Percentiles rank a stretch among this genome's conserved stretches.
phyloP scores from a whole-genome alignment of 2,797 vertebrate species.

The Acrocephalus scirpaceus region DNA sequence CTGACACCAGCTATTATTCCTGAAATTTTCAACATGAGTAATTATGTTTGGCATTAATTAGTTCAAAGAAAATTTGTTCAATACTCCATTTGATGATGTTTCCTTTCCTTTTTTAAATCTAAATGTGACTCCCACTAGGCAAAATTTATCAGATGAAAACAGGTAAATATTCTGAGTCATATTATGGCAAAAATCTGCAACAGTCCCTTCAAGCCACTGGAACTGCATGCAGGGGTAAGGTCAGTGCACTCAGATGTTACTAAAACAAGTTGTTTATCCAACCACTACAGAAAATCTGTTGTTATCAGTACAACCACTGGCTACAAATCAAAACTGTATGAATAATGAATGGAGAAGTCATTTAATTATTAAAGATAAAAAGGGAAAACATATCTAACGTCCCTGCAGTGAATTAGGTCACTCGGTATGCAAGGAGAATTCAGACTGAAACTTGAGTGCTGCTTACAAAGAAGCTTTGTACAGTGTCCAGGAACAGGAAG shows the following conservation, averaged over 20 bases:
- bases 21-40: neutral
- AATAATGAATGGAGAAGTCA: constrained; percentile 57
- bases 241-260: constrained; percentile 33
- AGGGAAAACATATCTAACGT: neutral
- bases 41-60: neutral
- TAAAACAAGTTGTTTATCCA: constrained; percentile 37
- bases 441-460: constrained; percentile 33
- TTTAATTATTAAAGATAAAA: constrained; percentile 65
- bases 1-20: neutral
- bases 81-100: neutral
- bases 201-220: neutral
- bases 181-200: neutral
- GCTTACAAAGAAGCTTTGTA: constrained; percentile 48
- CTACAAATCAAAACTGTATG: constrained; percentile 47
- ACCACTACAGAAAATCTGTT: constrained; percentile 37
- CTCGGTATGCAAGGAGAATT: constrained; percentile 38
- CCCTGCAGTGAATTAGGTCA: constrained; percentile 60
- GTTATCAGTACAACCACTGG: constrained; percentile 28
- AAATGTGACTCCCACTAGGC: neutral
- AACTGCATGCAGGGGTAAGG: neutral
- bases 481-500: neutral
- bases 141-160: neutral
- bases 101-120: neutral
- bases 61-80: neutral
- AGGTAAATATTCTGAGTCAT: neutral